A percentile compares a stretch with the other conserved stretches of the same genome.
Conservation (phyloP, 2,888 invertebrate species). For the Meloe dianella region DNA sequence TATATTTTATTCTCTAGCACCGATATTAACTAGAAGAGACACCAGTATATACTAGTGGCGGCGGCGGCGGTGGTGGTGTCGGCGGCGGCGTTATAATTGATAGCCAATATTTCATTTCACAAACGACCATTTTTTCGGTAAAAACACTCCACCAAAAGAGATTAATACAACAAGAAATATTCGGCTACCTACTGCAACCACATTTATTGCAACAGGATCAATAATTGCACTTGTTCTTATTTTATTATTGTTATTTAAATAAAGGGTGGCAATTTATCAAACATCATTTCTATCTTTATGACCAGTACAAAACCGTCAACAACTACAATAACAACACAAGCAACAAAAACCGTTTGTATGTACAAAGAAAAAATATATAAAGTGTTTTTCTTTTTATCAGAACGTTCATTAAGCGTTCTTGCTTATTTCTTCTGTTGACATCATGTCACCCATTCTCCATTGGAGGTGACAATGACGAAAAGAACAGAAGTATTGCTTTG, state of each 20-base stretch:
- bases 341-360: not conserved
- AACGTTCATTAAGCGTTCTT: constrained; percentile 7
- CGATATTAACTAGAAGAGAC: constrained; percentile 45
- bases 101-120: constrained; percentile 41
- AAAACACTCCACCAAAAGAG: not conserved
- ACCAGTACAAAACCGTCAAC: not conserved
- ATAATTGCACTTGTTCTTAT: not conserved
- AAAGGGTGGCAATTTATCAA: not conserved
- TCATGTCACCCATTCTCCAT: not conserved
- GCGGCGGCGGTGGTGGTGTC: no score
- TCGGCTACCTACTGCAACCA: not conserved
- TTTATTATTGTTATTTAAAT: not conserved
- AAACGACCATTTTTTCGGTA: constrained; percentile 13
- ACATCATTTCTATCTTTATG: not conserved
- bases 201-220: not conserved
- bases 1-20: constrained; percentile 37
- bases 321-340: not conserved
- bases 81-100: constrained; percentile 40
- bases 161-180: constrained; percentile 1
- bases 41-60: constrained; percentile 39
- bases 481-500: not conserved
- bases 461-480: constrained; percentile 16
- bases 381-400: not conserved
- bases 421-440: constrained; percentile 4
- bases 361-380: not conserved